Base-by-base conservation (phyloP, 2,888 invertebrate genomes). In the Polymixis lichenea region DNA sequence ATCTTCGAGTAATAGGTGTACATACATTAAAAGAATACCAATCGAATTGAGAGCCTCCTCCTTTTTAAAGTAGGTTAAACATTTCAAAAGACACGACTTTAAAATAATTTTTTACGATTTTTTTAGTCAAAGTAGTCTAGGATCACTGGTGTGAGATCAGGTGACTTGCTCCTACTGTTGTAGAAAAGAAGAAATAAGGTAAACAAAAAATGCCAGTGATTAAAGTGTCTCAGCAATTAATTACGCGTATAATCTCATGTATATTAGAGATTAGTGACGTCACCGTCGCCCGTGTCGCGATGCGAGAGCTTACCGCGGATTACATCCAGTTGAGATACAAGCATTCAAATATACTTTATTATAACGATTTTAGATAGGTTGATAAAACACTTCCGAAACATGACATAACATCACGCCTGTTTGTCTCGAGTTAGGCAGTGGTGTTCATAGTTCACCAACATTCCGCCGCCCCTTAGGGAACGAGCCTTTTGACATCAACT, bases 191-290 rank as follows among this genome's bases (percentile, higher is more conserved):
- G 38, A 38, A 38, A 38, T 38, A 38, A 38, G 6, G 13, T 60
- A 62, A 74, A 75, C 72, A 62, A 80, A 80, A 84, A 86, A 75
- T 51, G 13, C 22, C 32, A 74, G 66, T 76, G 56, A 78, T 64
- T 72, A 53, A 64, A 73, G 68, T 80, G 66, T 74, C 81, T 85
- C 75, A 77, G 69, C 80, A 83, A 89, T 87, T 85, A 87, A 89
- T 90, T 84, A 87, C 75, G 65, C 66, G 64, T 73, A 79, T 87
- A 90, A 89, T 87, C 89, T 84, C 82, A 62, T 85, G 85, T 88
- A 86, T 88, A 88, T 86, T 86, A 78, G 66, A 70, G 88, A 78
- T 87, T 86, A 82, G 72, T 72, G 82, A 76, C 71, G 70, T 78
- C 77, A 82, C 60, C 64, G 61, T n/a, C 78, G 68, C 74, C 72